Evolutionary conservation across 2,888 invertebrate species (phyloP), one percentile per base, ranked within the genome.

Genomic region (Auanema freiburgensis): DNA sequence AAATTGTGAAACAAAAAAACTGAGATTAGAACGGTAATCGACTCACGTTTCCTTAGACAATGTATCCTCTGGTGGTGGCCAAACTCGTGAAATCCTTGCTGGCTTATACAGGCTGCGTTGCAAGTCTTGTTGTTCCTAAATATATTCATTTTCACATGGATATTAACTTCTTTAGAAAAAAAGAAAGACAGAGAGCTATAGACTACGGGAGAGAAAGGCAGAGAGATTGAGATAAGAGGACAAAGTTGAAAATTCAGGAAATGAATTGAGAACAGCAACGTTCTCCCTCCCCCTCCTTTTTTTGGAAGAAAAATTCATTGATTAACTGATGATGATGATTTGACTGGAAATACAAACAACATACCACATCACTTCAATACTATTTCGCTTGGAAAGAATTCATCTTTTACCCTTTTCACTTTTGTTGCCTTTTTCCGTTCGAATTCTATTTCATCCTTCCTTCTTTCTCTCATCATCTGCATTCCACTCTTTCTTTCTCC

Each of bases 31-130:
- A 33, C 8, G 33, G 8, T 33, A 33, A 33, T 33, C 33, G 8
- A 5, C 65, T 1, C 16, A 71, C 72, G 60, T 67, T 41, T 76
- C 76, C 60, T 72, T 72, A 54, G 71, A 66, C 25, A 69, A 63
- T 40, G 70, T 80, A 23, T 80, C 76, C 46, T 77, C 76, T 12
- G 79, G 75, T 33, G 81, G 81, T 18, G 81, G 81, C 81, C 81
- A 82, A 23, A 68, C 71, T 23, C 74, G 71, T 0, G 68, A 64
- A 55, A 80, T 79, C 12, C 75, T 64, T 2, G 74, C 67, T n/a
- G 80, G 80, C 23, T 68, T 67, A 59, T 80, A 80, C 52, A 67
- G 57, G 41, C 76, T 79, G 51, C 74, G 67, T 56, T 68, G 71
- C 16, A 80, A 61, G 23, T 74, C 74, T 21, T 25, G 58, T 24